Conservation (phyloP, 23 tunicate species). For the Oikopleura albicans region DNA sequence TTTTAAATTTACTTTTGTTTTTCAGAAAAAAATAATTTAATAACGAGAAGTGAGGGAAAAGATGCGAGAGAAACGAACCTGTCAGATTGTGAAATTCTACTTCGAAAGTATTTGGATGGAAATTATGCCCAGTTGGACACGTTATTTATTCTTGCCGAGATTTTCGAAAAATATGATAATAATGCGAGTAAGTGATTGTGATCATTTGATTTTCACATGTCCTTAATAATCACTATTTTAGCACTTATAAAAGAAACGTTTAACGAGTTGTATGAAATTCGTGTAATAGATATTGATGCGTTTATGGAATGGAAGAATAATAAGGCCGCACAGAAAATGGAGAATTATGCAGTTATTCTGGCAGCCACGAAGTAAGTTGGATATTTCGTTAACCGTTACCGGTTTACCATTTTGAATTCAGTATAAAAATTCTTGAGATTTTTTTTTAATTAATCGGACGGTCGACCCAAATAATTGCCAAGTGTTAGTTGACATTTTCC, state of each 20-base stretch:
- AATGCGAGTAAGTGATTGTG: neutral
- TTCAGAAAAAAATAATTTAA: neutral
- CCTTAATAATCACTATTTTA: neutral
- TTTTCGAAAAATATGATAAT: neutral
- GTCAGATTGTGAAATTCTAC: neutral
- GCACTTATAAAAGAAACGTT: neutral
- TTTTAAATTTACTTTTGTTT: no score
- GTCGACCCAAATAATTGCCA: no score
- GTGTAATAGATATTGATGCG: neutral
- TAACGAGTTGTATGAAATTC: neutral
- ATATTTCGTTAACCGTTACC: neutral
- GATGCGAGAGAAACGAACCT: neutral
- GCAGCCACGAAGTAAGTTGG: constrained; percentile 14
- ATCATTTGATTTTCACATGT: neutral
- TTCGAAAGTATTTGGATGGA: neutral
- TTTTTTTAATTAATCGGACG: neutral
- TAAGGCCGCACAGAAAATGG: neutral
- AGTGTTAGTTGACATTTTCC: no score
- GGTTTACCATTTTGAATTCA: neutral
- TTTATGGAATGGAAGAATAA: neutral
- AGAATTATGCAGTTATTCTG: neutral
- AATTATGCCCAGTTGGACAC: neutral
- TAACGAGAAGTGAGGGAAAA: neutral
- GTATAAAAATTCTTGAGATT: neutral
- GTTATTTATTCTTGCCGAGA: neutral